Evolutionary conservation across 2,888 invertebrate species (phyloP), one percentile per base, ranked within the genome.

Genomic region (Notocelia uddmanniana): DNA sequence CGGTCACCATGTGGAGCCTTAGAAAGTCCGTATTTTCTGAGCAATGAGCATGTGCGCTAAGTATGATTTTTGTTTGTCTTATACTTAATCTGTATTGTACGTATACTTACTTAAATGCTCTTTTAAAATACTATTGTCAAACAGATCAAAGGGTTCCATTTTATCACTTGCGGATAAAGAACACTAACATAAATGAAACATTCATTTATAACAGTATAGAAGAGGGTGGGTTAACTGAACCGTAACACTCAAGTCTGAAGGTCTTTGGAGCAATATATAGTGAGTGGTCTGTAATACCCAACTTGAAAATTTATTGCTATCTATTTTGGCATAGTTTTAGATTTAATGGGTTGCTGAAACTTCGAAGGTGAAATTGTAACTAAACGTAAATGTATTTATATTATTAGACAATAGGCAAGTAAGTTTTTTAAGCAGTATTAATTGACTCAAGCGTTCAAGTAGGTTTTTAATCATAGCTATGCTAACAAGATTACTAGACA

Each of bases 221-320:
- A 31, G 23, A 48, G 63, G n/a, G 21, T 19, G 52, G 52, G 63
- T 55, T 55, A 67, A 67, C 57, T 67, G 54, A 57, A 67, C 54
- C 57, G 45, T 41, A 45, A 55, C 45, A 57, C 63, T 48, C 41
- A 18, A 54, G 54, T n/a, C 66, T 57, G 26, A 67, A 66, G 66
- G 45, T 55, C 54, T 57, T 57, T 15, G n/a, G 50, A 52, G 34
- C 54, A 64, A 64, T 64, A 54, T 64, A 54, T 64, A 64, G 64
- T 37, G 64, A 64, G 64, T 64, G 64, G 64, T 64, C 54, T 54
- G 37, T 64, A 37, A 23, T 67, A 67, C 57, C 57, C 26, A 67
- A 67, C 66, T 67, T 67, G 26, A 45, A 57, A 67, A 67, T 67
- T 31, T 67, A 67, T 67, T 67, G 45, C 66, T 67, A 15, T 45